These are phyloP conservation scores for Hydrolagus affinis DNA, from an alignment of 2,113 vertebrate species.

Conservation along the genomic window DNA sequence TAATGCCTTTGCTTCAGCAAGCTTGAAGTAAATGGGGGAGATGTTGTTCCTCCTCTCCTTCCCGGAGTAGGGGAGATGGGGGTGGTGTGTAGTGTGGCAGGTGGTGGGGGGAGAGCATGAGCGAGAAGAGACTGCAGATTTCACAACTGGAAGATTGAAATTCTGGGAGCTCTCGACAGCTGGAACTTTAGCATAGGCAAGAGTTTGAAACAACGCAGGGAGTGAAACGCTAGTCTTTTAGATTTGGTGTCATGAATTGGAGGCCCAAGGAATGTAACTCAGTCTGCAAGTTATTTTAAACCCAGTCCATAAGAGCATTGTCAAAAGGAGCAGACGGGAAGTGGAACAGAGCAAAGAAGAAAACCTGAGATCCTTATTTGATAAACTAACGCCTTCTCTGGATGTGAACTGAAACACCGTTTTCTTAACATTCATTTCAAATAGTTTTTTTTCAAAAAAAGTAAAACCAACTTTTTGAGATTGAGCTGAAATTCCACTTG, in stretches of 20 bases:
- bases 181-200: neutral
- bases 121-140: neutral
- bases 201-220: neutral
- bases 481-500: neutral
- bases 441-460: neutral
- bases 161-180: no score
- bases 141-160: no score
- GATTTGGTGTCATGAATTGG: neutral
- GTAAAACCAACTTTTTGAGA: neutral
- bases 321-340: neutral
- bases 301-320: neutral
- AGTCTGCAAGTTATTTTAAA: neutral
- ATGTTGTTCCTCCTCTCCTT: no score
- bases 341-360: neutral
- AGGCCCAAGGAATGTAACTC: neutral
- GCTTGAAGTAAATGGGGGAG: no score
- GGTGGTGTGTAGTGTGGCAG: no score
- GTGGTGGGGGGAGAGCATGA: neutral
- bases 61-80: no score
- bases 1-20: no score
- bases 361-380: neutral
- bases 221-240: neutral
- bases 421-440: neutral
- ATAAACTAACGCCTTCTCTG: neutral
- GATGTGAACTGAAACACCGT: neutral